Evolutionary conservation across 2,797 vertebrate species (phyloP).

Genomic region (Acipenser transmontanus): DNA sequence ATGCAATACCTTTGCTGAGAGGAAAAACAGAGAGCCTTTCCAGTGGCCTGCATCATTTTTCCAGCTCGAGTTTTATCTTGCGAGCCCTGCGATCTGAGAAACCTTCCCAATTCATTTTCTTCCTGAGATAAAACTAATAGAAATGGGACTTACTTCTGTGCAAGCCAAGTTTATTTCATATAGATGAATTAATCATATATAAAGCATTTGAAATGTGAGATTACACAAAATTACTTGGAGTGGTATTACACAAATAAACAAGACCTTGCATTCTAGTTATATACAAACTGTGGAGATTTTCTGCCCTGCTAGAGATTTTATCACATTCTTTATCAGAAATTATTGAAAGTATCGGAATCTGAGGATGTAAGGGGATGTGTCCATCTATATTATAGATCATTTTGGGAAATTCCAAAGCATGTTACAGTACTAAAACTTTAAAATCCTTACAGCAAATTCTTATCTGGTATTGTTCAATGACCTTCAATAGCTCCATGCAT

Average conservation of each 20-base stretch:
- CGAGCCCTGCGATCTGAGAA: constrained; percentile 88
- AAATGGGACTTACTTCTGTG: neutral
- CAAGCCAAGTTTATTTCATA: too few relatives aligned
- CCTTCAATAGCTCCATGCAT: constrained; percentile 95
- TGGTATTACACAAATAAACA: too few relatives aligned
- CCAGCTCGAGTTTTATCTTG: constrained; percentile 92
- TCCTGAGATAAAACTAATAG: constrained; percentile 86
- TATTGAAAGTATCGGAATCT: too few relatives aligned
- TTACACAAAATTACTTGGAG: neutral
- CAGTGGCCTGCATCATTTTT: constrained; percentile 97
- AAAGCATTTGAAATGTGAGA: too few relatives aligned
- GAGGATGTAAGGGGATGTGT: too few relatives aligned
- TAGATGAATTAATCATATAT: too few relatives aligned
- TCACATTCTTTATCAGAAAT: too few relatives aligned
- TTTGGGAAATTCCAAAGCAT: too few relatives aligned
- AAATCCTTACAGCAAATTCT: constrained; percentile 83
- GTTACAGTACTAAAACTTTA: neutral
- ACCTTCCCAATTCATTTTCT: constrained; percentile 93
- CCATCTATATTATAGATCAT: too few relatives aligned
- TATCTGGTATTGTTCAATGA: constrained; percentile 92
- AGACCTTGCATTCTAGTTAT: too few relatives aligned
- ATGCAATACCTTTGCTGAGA: constrained; percentile 86
- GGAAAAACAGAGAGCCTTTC: constrained; percentile 95
- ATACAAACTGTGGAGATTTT: too few relatives aligned
- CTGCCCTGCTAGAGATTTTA: too few relatives aligned